phyloP scores from a whole-genome alignment of 2,113 vertebrate genomes.

The Corvus hawaiiensis region DNA sequence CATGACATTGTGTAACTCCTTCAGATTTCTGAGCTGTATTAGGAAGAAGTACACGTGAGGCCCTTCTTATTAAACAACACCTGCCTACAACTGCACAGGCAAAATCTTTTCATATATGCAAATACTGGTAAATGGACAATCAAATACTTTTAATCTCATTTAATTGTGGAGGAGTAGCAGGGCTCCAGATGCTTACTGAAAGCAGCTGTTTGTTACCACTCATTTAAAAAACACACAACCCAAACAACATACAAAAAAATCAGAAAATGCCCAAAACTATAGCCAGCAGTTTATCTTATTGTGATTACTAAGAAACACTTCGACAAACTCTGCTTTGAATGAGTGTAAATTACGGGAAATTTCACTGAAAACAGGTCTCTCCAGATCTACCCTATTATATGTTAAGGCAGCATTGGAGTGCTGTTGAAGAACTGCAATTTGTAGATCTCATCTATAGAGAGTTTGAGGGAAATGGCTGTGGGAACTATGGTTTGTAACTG shows the following conservation, averaged over 20 bases:
- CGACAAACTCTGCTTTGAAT: neutral
- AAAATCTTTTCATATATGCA: neutral
- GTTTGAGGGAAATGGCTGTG: neutral
- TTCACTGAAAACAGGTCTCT: neutral
- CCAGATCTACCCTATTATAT: neutral
- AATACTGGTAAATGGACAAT: neutral
- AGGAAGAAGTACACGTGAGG: neutral
- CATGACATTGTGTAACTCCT: neutral
- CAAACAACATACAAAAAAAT: neutral
- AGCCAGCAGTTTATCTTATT: neutral
- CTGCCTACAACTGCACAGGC: neutral
- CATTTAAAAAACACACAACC: accelerated
- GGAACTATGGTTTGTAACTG: neutral
- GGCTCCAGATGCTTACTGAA: neutral
- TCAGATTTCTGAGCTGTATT: neutral
- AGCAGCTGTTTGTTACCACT: neutral
- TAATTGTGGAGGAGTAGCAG: neutral
- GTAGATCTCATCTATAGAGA: neutral
- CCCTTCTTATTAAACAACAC: neutral
- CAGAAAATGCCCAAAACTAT: neutral
- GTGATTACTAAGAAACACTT: neutral
- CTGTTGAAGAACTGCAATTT: neutral
- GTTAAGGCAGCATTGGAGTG: neutral
- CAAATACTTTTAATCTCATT: neutral
- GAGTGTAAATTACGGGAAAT: neutral